phyloP scores from a whole-genome alignment of 1,140 invertebrate species.

The Brachionus manjavacas region DNA sequence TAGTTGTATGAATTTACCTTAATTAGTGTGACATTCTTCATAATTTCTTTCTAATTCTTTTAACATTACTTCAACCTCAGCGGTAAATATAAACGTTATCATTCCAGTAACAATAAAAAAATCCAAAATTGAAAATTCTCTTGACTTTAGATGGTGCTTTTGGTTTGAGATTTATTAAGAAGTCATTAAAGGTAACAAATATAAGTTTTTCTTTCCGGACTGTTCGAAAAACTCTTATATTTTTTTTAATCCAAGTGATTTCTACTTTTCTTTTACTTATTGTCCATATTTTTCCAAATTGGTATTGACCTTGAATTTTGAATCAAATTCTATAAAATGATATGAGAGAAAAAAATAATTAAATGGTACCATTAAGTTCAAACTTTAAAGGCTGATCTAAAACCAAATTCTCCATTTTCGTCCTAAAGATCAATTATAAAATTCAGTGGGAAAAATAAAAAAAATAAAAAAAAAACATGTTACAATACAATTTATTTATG shows the following conservation, averaged over 20 bases:
- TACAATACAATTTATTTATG: not conserved
- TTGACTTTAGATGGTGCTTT: not conserved
- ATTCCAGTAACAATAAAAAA: not conserved
- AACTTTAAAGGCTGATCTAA: constrained; percentile 24
- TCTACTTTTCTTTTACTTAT: constrained; percentile 9
- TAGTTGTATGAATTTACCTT: not conserved
- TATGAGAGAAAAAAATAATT: not conserved
- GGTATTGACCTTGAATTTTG: constrained; percentile 4
- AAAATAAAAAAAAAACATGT: not conserved
- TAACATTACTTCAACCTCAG: constrained; percentile 7
- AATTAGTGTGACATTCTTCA: not conserved
- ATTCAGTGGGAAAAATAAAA: not conserved
- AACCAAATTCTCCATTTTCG: constrained; percentile 20
- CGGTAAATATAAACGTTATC: not conserved
- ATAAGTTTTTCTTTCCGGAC: not conserved
- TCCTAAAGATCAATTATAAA: not conserved
- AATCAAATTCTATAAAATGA: not conserved
- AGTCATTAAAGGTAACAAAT: not conserved
- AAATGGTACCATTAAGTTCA: constrained; percentile 15
- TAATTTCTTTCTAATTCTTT: constrained; percentile 13
- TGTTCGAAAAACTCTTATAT: constrained; percentile 12
- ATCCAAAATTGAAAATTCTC: not conserved
- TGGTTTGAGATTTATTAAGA: constrained; percentile 3
- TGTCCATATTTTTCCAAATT: constrained; percentile 23
- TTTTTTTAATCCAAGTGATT: not conserved